Conservation (phyloP, 2,797 vertebrate genomes). For the Anniella stebbinsi region DNA sequence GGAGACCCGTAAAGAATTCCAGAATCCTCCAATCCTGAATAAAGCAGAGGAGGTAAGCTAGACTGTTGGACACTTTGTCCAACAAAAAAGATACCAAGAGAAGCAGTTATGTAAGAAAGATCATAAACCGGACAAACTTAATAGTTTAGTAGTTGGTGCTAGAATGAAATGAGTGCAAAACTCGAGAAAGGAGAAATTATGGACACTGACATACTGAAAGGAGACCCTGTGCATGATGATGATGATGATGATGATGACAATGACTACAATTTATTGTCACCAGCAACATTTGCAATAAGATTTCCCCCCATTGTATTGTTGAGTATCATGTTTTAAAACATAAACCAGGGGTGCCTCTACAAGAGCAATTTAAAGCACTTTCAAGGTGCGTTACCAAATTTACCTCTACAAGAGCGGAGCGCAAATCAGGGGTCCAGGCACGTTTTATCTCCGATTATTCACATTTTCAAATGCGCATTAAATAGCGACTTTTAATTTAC, state of each 20-base stretch:
- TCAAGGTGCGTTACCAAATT: no score
- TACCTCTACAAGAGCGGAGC: no score
- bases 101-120: not conserved
- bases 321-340: not conserved
- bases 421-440: no score
- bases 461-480: no score
- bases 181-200: not conserved
- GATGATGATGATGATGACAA: not conserved
- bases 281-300: not conserved
- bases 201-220: not conserved
- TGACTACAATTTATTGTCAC: not conserved
- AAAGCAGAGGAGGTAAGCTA: not conserved
- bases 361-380: no score
- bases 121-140: not conserved
- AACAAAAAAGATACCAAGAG: not conserved
- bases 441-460: no score
- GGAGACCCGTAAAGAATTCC: conserved; percentile 8
- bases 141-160: not conserved
- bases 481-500: no score
- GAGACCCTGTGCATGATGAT: no score
- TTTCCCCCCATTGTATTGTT: not conserved
- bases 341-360: no score
- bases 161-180: not conserved
- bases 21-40: not conserved
- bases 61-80: not conserved